Base-by-base conservation (phyloP, 2,797 vertebrate genomes). In the Poecilia velifera region DNA sequence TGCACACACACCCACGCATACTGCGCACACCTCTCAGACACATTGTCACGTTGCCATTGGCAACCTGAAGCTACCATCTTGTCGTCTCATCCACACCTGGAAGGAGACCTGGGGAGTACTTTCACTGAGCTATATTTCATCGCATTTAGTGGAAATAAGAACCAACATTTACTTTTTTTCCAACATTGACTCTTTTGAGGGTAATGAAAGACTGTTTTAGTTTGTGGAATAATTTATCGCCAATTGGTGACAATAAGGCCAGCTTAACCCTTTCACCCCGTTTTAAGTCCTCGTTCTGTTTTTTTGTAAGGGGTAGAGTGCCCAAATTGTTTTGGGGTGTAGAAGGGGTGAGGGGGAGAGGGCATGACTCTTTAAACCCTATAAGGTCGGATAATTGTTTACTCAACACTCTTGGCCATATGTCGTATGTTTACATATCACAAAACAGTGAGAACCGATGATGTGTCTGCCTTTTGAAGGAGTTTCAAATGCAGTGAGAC, bases 1-100 rank as follows among this genome's bases (percentile, higher is more conserved):
- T 43, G 46, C 82, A 84, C 66, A 25, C 43, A 88, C 83, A 78
- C 87, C 85, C 91, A 91, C 89, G 76, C 89, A 82, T 45, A 71
- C 68, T 74, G 25, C 55, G 84, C 82, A 85, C 82, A 90, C 79
- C 86, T 88, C 80, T 49, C 80, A 90, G 88, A 90, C 84, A 90
- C 89, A 90, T 91, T 82, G 73, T 73, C 83, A 76, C 10, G 93
- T 94, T 93, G 92, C 92, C 87, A 92, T 78, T 86, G 88, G 91
- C 93, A 94, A 95, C 93, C 84, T 84, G 87, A 92, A 85, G 81
- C 88, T 91, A 85, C 88, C 90, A 93, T 93, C 90, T 92, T 94
- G 87, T 92, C 77, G 77, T 77, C 74, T 82, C 74, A 73, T 79
- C 74, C 71, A 82, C 85, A 92, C 82, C 87, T 89, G 80, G 77